Conservation (phyloP, 2,113 vertebrate genomes). For the Actenoides lindsayi region DNA sequence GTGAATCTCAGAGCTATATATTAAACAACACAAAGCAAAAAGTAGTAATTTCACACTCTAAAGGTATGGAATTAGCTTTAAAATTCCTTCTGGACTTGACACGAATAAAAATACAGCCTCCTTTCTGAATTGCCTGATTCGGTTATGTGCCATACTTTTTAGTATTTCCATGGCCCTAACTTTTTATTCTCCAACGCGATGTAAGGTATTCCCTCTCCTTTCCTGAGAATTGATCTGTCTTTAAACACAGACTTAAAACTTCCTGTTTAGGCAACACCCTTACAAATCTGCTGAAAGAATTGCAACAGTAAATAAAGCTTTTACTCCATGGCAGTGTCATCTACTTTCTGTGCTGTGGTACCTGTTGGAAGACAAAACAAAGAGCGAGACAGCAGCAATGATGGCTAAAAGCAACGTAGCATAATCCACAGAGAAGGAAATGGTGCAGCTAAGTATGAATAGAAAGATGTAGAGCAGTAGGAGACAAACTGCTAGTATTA, state of each 20-base stretch:
- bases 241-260: background rate
- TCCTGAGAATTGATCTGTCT: background rate
- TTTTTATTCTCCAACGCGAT: background rate
- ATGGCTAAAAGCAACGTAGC: background rate
- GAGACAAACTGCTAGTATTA: background rate
- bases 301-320: background rate
- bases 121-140: background rate
- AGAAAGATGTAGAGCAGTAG: background rate
- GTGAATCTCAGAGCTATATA: background rate
- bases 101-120: background rate
- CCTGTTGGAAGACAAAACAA: background rate
- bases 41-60: background rate
- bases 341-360: background rate
- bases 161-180: background rate
- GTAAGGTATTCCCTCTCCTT: background rate
- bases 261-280: fast-evolving
- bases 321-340: background rate
- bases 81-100: background rate
- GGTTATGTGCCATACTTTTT: background rate
- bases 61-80: background rate
- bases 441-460: background rate
- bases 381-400: background rate
- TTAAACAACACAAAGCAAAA: background rate
- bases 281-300: background rate
- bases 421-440: background rate